Evolutionary conservation across 1,140 invertebrate genomes (phyloP), one percentile per base, ranked within the genome.

Genomic region (Cydia fagiglandana): DNA sequence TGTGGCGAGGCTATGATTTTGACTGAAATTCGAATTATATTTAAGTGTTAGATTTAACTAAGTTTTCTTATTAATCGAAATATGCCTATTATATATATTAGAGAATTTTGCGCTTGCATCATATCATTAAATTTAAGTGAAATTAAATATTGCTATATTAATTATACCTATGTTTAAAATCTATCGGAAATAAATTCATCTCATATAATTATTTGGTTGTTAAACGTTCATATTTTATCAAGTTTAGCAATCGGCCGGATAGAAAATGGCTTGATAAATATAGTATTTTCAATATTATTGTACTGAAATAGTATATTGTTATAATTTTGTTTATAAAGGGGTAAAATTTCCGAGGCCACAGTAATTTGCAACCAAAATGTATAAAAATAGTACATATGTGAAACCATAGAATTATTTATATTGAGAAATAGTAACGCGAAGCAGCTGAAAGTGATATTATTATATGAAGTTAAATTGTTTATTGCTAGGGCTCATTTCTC

Each of bases 101-200:
- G 30, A 78, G 24, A 84, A 81, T 75, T 83, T 88, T 82, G 85
- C 87, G 86, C 88, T 88, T 86, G 81, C 83, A 77, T 87, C 88
- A 91, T 90, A 91, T 91, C 88, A 91, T 90, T 90, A 91, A 85
- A 79, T 47, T 87, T 91, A 90, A 88, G 88, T 83, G 79, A 84
- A 80, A 75, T 73, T 73, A 75, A 73, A 73, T 76, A 79, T 79
- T 53, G 75, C 68, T 74, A 70, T 74, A 70, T 73, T 38, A 75
- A 82, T 76, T 73, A 81, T 80, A 45, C 12, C 45, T 47, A 78
- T 45, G 80, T 81, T 77, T 77, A 78, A 68, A 68, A 6, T 68
- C 47, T 76, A 66, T 75, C 73, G 70, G 28, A 68, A 68, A 75
- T 34, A 66, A 41, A 78, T 50, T 78, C 76, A 73, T 75, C 74